Conservation (phyloP, 2,113 vertebrate species). For the Craseonycteris thonglongyai region DNA sequence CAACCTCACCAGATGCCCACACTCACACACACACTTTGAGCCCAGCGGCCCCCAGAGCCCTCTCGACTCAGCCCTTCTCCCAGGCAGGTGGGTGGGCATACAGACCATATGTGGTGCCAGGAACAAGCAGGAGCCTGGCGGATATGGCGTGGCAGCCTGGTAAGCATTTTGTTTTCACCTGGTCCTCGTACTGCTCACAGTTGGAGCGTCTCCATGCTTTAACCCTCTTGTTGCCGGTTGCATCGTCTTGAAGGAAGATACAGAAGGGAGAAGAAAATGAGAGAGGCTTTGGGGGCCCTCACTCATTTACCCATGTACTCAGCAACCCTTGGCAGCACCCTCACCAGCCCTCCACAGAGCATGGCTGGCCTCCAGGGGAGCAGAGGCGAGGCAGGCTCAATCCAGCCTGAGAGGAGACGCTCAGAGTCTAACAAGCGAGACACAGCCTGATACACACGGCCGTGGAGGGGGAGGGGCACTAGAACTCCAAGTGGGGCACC, state of each 20-base stretch:
- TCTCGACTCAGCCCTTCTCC: slow-evolving; percentile 24
- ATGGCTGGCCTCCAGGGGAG: background rate
- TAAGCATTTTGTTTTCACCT: slow-evolving; percentile 67
- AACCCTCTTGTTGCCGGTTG: slow-evolving; percentile 49
- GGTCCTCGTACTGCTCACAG: slow-evolving; percentile 47
- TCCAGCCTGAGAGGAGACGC: background rate
- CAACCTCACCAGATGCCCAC: background rate
- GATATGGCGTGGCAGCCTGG: slow-evolving; percentile 56
- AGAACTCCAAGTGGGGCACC: background rate
- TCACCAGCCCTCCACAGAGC: background rate
- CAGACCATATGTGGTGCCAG: slow-evolving; percentile 56
- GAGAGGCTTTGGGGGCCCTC: background rate
- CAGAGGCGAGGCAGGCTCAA: background rate
- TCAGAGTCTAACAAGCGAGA: background rate
- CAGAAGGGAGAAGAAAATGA: background rate
- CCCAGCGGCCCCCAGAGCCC: background rate
- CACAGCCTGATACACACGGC: background rate
- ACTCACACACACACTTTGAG: background rate
- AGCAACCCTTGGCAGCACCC: background rate
- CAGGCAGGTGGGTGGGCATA: background rate
- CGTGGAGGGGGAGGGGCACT: too few relatives aligned
- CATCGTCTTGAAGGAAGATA: background rate
- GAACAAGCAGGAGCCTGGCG: slow-evolving; percentile 41
- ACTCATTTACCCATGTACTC: background rate
- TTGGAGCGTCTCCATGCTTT: slow-evolving; percentile 47